Percentiles rank a stretch among this genome's conserved stretches.
Conservation (phyloP, 2,888 invertebrate species). For the Drosophila melanosoma region DNA sequence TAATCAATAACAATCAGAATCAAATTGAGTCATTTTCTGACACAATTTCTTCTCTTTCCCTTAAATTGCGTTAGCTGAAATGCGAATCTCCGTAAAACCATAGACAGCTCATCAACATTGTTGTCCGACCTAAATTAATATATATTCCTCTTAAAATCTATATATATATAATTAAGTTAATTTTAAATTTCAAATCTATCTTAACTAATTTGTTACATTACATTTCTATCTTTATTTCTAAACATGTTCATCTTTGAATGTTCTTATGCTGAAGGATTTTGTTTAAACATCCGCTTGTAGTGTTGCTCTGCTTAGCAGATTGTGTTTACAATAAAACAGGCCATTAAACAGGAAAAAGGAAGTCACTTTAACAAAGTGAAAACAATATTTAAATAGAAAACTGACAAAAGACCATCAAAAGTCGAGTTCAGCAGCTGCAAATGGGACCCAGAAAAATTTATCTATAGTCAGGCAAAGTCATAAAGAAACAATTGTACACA, state of each 20-base stretch:
- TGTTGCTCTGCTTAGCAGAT: background rate
- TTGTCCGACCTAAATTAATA: too few species aligned
- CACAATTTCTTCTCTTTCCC: background rate
- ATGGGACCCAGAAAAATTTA: slow-evolving; percentile 16
- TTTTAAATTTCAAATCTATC: background rate
- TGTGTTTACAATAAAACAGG: slow-evolving; percentile 12
- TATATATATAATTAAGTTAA: background rate
- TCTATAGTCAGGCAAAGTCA: slow-evolving; percentile 15
- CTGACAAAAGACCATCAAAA: slow-evolving; percentile 17
- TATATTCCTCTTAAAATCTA: background rate
- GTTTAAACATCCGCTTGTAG: background rate
- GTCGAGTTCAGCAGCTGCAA: slow-evolving; percentile 54
- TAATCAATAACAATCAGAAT: background rate
- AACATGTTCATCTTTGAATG: background rate
- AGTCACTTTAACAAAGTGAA: slow-evolving; percentile 12
- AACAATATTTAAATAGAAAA: slow-evolving; percentile 24
- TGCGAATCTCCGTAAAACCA: too few species aligned
- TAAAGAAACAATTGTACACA: slow-evolving; percentile 57
- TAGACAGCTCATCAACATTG: too few species aligned
- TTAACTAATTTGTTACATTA: background rate
- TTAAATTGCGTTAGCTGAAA: too few species aligned
- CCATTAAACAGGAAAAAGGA: slow-evolving; percentile 26
- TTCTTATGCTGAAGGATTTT: background rate
- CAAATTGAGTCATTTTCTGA: background rate
- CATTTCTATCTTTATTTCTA: background rate